Conservation (phyloP, 2,113 vertebrate species). For the Hepsetus odoe region DNA sequence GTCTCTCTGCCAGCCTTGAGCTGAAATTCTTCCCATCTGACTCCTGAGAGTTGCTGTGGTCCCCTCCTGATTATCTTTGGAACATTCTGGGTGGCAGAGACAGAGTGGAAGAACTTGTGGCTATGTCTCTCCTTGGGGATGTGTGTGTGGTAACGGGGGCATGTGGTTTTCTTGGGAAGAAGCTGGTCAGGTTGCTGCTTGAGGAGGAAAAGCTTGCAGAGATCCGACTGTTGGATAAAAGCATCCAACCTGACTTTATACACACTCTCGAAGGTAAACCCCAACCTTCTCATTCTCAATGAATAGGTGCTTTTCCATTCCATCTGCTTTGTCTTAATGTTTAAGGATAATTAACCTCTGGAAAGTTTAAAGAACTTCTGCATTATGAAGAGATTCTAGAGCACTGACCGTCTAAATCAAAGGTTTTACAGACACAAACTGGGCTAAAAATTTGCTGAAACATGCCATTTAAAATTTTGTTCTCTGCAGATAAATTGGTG, state of each 20-base stretch:
- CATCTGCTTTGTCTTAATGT: too few species aligned
- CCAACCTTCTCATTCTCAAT: neutral
- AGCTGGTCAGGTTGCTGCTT: conserved; percentile 78
- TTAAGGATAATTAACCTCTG: too few species aligned
- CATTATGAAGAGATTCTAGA: too few species aligned
- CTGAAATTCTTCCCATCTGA: conserved; percentile 35
- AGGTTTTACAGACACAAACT: too few species aligned
- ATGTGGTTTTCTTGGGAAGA: conserved; percentile 85
- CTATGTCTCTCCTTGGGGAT: conserved; percentile 76
- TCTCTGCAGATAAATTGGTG: neutral
- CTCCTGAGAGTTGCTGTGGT: conserved; percentile 21
- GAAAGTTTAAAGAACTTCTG: too few species aligned
- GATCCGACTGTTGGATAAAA: conserved; percentile 82
- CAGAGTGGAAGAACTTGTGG: conserved; percentile 13
- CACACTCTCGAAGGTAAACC: conserved; percentile 70
- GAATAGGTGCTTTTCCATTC: too few species aligned
- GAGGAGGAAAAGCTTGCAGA: conserved; percentile 80
- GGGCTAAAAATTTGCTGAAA: neutral
- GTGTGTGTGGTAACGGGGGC: conserved; percentile 90
- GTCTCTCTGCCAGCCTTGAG: conserved; percentile 23
- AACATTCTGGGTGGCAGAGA: neutral
- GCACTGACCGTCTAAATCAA: too few species aligned
- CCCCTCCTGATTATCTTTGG: conserved; percentile 24
- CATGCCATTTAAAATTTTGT: neutral
- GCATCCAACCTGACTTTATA: conserved; percentile 63